Percentiles rank a stretch among this genome's conserved stretches.
Conservation (phyloP, 2,113 vertebrate species). For the Rhombomys opimus region DNA sequence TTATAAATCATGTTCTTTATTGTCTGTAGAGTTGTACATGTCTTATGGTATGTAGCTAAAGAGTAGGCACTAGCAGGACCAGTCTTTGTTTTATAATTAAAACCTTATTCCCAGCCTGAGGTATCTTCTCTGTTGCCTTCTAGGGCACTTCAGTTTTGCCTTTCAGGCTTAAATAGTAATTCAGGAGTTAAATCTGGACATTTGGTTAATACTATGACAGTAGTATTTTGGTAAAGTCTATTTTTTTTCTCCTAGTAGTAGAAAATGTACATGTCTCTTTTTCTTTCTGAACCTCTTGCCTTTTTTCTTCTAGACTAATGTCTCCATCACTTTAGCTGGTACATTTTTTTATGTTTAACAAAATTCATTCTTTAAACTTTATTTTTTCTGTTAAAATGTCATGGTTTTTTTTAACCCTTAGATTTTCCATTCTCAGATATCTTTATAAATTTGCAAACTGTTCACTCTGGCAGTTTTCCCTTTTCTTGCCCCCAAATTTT, state of each 20-base stretch:
- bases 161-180: slow-evolving; percentile 8
- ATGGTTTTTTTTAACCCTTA: slow-evolving; percentile 52
- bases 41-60: slow-evolving; percentile 24
- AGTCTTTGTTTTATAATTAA: not conserved
- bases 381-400: not conserved
- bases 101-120: not conserved
- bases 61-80: not conserved
- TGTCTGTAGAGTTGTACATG: not conserved
- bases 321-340: not conserved
- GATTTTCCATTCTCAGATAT: slow-evolving; percentile 66
- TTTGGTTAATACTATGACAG: not conserved
- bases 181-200: not conserved
- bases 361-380: not conserved
- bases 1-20: slow-evolving; percentile 16
- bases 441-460: slow-evolving; percentile 28
- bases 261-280: not conserved
- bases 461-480: slow-evolving; percentile 11
- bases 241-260: not conserved
- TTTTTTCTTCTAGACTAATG: slow-evolving; percentile 6
- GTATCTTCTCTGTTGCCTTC: not conserved
- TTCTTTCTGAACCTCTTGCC: not conserved
- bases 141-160: slow-evolving; percentile 7
- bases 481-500: not conserved
- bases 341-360: not conserved
- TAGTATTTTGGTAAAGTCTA: not conserved